Base-by-base conservation (phyloP, 2,888 invertebrate species). In the Stomorhina lunata region DNA sequence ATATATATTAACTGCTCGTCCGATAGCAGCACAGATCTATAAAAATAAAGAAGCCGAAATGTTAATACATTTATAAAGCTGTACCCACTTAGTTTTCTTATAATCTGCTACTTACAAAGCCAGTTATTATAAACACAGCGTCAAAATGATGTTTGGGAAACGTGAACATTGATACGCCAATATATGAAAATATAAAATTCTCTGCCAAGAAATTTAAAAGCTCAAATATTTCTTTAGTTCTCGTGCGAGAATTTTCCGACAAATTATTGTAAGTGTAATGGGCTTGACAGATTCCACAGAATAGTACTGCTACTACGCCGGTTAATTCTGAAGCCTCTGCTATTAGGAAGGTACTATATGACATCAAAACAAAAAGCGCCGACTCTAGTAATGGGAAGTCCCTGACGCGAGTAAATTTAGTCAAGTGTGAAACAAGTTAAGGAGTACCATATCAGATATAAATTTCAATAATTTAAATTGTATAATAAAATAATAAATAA, bases 211-310 rank as follows among this genome's bases (percentile, higher is more conserved):
- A 99, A 92, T 98, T 99, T 84, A 99, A 93, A 87, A 99, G 92
- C 90, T 98, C 97, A 92, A 98, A 98, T 87, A 98, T 93, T 90
- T 97, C 96, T 91, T 98, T 98, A 32, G 98, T 98, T 85, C 97
- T 93, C 85, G 93, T 93, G 85, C 97, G 93, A 0, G 98, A 97
- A 89, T 97, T 96, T 71, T 94, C 93, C 0, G 98, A 98, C 37
- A 98, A 92, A 92, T 98, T 98, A 92, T 99, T 99, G 92, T 97
- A 99, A 0, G 99, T 99, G 91, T 99, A 99, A 92, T 99, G 99
- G 20, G 99, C 99, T 92, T 99, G 99, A 89, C 98, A 98, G 88
- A 99, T 99, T 29, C 99, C 99, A 92, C 99, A 99, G 92, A 99
- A 99, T 55, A 99, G 91, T 0, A 99, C 98, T 63, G 99, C 97